Base-by-base conservation (phyloP, 2,888 invertebrate genomes). In the Isotomurus palustris region DNA sequence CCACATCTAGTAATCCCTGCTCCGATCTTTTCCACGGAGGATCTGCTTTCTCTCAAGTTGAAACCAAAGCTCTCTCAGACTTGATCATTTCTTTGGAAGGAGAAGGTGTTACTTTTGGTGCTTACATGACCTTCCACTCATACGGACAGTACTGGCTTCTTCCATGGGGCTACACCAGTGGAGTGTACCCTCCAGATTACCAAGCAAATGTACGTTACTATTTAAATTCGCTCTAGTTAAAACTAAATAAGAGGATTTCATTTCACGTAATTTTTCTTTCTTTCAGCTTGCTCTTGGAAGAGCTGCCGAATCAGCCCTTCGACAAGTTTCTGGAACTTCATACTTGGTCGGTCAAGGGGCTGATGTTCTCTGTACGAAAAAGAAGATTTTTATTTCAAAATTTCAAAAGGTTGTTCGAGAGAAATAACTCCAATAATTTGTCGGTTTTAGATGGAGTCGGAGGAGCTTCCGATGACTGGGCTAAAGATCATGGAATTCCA, bases 1-100 rank as follows among this genome's bases (percentile, higher is more conserved):
- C 86, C 28, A 82, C 86, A 1, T 86, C 86, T 22, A 75, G 72
- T 3, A 83, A 85, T 72, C 83, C 84, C 0, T 89, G 89, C 72
- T 82, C 83, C 19, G 87, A 88, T 51, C 84, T 83, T 63, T 90
- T 83, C 73, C 82, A 73, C 6, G 78, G 78, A 14, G 54, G 68
- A 1, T 22, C 45, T 3, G 71, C 75, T 3, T 74, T 75, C 60
- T 77, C 76, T 0, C 77, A 78, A 60, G 72, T 73, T 0, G 77
- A 78, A 62, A 74, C 64, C 19, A 38, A 36, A 27, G 61, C 62
- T 5, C n/a, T 66, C 5, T 22, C 38, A 14, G 61, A 58, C 17
- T 56, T 50, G 36, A 51, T n/a, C n/a, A n/a, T n/a, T n/a, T n/a
- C n/a, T n/a, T n/a, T n/a, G n/a, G n/a, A n/a, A n/a, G n/a, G n/a